A percentile compares a stretch with the other conserved stretches of the same genome.
Evolutionary conservation across 2,797 vertebrate species (phyloP).

Genomic region (Sparus aurata): DNA sequence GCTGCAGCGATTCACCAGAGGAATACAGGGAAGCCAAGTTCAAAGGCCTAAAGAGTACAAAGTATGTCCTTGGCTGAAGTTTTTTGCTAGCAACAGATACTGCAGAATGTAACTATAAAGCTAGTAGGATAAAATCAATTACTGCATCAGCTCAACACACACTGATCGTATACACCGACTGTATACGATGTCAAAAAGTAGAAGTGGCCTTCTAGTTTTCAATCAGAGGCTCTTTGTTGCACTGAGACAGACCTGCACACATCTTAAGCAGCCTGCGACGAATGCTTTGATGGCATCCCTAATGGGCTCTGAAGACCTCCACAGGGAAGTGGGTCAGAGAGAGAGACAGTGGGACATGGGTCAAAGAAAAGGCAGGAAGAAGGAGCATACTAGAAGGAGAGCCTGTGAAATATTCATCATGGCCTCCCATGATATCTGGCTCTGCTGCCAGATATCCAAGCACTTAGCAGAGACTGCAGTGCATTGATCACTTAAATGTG

Average conservation of each 20-base stretch:
- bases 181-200: conserved; percentile 14
- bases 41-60: not conserved
- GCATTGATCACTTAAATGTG: conserved; percentile 5
- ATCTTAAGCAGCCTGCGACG: conserved; percentile 46
- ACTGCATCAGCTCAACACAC: not conserved
- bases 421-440: conserved; percentile 64
- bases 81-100: not conserved
- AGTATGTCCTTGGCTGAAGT: not conserved
- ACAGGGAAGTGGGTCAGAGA: conserved; percentile 67
- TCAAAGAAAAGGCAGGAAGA: conserved; percentile 48
- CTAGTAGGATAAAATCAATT: conserved; percentile 1
- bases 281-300: conserved; percentile 64
- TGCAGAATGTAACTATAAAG: not conserved
- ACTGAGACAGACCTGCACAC: conserved; percentile 41
- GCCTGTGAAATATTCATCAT: conserved; percentile 78
- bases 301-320: conserved; percentile 62
- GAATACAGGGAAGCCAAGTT: not conserved
- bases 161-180: not conserved
- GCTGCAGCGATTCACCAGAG: not conserved
- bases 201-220: conserved; percentile 21
- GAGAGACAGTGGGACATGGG: conserved; percentile 56
- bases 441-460: conserved; percentile 43
- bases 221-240: conserved; percentile 33
- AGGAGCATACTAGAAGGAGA: conserved; percentile 45
- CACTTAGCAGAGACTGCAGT: conserved; percentile 19